Evolutionary conservation across 1,140 invertebrate genomes (phyloP).

Genomic region (Platorchestia sp.): DNA sequence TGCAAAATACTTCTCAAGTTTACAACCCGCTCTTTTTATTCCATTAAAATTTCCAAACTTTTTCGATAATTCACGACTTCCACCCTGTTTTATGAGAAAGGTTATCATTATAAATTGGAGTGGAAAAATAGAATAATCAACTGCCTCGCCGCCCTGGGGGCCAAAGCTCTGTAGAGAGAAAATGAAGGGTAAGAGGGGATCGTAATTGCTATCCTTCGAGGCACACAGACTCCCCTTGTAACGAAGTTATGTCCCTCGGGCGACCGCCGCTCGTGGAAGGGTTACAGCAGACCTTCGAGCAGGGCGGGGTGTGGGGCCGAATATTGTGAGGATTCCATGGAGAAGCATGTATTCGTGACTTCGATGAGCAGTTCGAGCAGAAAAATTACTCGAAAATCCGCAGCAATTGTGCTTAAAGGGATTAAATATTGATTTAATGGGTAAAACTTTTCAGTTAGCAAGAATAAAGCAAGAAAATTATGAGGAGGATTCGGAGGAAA

Average conservation of each 20-base stretch:
- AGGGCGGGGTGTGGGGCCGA: neutral
- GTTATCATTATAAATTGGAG: neutral
- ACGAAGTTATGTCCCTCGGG: constrained; percentile 1
- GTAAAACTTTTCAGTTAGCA: no score
- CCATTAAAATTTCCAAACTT: neutral
- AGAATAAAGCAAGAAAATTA: no score
- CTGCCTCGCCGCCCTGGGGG: neutral
- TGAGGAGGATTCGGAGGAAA: no score
- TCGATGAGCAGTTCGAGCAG: no score
- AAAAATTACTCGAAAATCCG: no score
- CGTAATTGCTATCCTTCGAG: neutral
- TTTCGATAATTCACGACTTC: neutral
- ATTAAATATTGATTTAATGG: no score
- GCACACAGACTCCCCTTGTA: constrained; percentile 12
- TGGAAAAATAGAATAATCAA: neutral
- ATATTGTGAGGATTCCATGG: no score
- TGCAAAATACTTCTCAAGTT: neutral
- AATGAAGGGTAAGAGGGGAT: neutral
- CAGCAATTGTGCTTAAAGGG: no score
- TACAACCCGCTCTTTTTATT: neutral
- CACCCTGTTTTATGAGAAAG: neutral
- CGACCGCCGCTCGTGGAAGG: neutral
- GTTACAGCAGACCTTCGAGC: neutral
- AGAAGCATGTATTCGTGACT: no score
- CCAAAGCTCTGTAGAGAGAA: neutral